These are phyloP conservation scores for Congeria kusceri DNA, from an alignment of 2,888 invertebrate genomes.

Conservation along the genomic window DNA sequence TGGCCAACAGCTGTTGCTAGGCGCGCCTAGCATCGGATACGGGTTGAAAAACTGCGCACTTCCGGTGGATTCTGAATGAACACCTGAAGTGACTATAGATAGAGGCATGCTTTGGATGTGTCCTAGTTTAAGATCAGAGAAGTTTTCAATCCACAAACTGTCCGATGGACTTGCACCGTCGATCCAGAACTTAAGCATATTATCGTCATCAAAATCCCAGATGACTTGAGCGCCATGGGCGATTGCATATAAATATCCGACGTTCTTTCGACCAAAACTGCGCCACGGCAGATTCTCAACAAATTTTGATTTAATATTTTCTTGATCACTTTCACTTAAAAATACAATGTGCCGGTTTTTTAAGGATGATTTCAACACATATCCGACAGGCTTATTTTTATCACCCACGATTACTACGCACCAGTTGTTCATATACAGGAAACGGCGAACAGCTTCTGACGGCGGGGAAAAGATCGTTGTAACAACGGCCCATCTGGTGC, in stretches of 20 bases:
- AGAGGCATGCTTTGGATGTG: too few relatives aligned
- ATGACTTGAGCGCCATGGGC: slow-evolving; percentile 30
- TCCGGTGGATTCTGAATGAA: too few relatives aligned
- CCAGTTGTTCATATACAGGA: slow-evolving; percentile 5
- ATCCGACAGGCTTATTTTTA: slow-evolving; percentile 5
- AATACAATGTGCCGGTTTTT: not conserved
- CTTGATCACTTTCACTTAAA: slow-evolving; percentile 16
- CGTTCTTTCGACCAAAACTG: slow-evolving; percentile 35
- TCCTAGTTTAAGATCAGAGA: too few relatives aligned
- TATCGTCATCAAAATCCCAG: slow-evolving; percentile 49
- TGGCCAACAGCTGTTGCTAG: slow-evolving; percentile 35
- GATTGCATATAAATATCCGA: slow-evolving; percentile 48
- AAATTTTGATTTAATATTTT: slow-evolving; percentile 11
- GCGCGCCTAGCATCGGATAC: slow-evolving; percentile 35
- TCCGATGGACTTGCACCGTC: not conserved
- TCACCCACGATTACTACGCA: slow-evolving; percentile 24
- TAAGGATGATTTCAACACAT: not conserved
- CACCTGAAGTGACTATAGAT: too few relatives aligned
- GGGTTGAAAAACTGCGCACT: slow-evolving; percentile 31
- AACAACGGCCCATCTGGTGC: slow-evolving; percentile 18
- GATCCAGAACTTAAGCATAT: slow-evolving; percentile 13
- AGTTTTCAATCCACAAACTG: slow-evolving; percentile 1
- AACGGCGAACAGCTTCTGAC: slow-evolving; percentile 8
- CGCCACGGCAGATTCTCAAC: slow-evolving; percentile 19
- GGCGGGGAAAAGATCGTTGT: slow-evolving; percentile 20